Conservation (phyloP, 2,797 vertebrate genomes). For the Caiman crocodilus region DNA sequence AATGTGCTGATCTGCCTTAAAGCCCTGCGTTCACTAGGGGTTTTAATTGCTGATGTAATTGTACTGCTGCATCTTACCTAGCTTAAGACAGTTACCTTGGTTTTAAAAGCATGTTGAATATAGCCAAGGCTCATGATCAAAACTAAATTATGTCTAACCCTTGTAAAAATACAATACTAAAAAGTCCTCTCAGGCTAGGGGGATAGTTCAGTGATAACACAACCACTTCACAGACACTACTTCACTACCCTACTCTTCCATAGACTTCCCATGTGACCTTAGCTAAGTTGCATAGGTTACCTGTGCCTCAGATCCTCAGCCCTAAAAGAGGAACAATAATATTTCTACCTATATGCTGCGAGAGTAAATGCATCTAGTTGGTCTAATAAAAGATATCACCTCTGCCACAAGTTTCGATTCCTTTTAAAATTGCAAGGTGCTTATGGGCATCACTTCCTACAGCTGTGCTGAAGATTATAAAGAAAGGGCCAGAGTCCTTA, state of each 20-base stretch:
- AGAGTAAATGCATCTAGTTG: neutral
- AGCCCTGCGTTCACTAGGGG: neutral
- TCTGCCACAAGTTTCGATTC: too few relatives aligned
- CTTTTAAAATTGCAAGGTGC: neutral
- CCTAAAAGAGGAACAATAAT: neutral
- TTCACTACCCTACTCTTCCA: neutral
- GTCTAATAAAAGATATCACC: too few relatives aligned
- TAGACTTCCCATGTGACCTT: neutral
- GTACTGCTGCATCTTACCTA: neutral
- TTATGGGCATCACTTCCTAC: fast-evolving
- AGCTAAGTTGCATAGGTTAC: neutral
- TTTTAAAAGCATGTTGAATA: neutral
- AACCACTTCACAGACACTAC: too few relatives aligned
- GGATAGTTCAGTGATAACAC: neutral
- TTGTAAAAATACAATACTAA: too few relatives aligned
- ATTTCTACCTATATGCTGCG: fast-evolving
- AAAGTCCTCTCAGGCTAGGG: neutral
- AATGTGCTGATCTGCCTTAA: fast-evolving
- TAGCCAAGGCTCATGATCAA: neutral
- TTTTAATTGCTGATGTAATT: neutral
- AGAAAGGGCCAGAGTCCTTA: neutral
- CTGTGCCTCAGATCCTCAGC: neutral
- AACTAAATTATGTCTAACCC: fast-evolving
- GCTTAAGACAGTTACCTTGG: neutral
- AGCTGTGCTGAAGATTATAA: neutral